Percentiles rank a stretch among this genome's conserved stretches.
Evolutionary conservation across 2,113 vertebrate genomes (phyloP).

Genomic region (Calidris pugnax): DNA sequence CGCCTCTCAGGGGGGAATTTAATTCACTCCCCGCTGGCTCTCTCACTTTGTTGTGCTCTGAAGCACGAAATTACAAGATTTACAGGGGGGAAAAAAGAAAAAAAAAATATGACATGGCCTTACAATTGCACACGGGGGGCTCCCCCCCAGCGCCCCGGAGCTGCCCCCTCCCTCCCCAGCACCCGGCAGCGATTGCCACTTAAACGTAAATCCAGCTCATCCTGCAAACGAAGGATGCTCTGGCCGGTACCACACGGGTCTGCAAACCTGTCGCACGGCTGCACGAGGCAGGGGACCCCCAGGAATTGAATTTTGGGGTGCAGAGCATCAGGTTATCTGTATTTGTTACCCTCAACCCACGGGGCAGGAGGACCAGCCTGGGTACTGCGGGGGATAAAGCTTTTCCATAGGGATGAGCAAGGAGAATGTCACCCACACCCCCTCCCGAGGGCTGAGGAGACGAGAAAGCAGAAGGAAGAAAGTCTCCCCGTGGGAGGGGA

Average conservation of each 20-base stretch:
- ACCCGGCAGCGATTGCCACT: neutral
- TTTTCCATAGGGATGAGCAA: neutral
- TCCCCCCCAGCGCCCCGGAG: neutral
- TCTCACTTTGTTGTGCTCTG: slow-evolving; percentile 74
- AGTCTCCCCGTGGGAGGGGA: neutral
- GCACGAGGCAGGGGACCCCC: neutral
- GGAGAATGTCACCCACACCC: neutral
- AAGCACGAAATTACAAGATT: slow-evolving; percentile 78
- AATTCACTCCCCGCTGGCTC: slow-evolving; percentile 63
- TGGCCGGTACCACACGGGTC: accelerated
- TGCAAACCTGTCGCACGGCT: neutral
- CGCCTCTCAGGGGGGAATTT: slow-evolving; percentile 64
- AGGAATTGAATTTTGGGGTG: neutral
- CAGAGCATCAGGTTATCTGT: neutral
- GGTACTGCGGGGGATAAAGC: neutral
- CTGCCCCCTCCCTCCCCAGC: neutral
- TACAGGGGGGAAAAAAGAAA: neutral
- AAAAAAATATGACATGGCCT: slow-evolving; percentile 1
- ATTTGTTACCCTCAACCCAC: neutral
- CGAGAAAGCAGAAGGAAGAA: neutral
- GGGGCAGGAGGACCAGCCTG: neutral
- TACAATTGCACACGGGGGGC: slow-evolving; percentile 1
- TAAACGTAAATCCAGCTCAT: neutral
- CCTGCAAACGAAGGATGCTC: neutral
- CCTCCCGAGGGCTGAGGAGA: neutral